phyloP scores from a whole-genome alignment of 2,888 invertebrate species.

The Pandemis cinnamomeana region DNA sequence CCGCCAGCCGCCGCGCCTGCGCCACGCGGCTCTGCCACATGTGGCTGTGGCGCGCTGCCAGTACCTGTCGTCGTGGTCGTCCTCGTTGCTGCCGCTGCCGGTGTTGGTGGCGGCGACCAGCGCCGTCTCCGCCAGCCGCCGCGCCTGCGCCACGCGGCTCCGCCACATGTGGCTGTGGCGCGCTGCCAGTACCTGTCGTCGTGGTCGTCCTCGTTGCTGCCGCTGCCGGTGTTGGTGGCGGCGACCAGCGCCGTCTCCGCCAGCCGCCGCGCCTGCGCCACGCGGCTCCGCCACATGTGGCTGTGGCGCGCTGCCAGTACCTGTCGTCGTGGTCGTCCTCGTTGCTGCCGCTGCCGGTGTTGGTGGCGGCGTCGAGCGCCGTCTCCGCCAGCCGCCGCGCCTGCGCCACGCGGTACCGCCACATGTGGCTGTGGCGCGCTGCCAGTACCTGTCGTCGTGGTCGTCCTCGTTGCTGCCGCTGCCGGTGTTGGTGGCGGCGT shows the following conservation, averaged over 20 bases:
- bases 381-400: too few species aligned
- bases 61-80: slow-evolving; percentile 69
- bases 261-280: slow-evolving; percentile 91
- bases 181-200: slow-evolving; percentile 66
- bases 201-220: slow-evolving; percentile 91
- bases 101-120: slow-evolving; percentile 91
- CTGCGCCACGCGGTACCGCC: not conserved
- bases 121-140: slow-evolving; percentile 92
- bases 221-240: slow-evolving; percentile 94
- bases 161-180: too few species aligned
- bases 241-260: slow-evolving; percentile 92
- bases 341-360: too few species aligned
- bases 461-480: not conserved
- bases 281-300: too few species aligned
- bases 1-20: too few species aligned
- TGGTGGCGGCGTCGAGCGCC: too few species aligned
- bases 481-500: too few species aligned
- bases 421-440: too few species aligned
- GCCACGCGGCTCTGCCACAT: too few species aligned
- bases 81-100: not conserved
- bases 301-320: too few species aligned
- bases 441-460: not conserved
- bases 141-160: slow-evolving; percentile 88
- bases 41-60: too few species aligned
- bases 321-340: too few species aligned